A percentile compares a stretch with the other conserved stretches of the same genome.
These are phyloP conservation scores for Labrus mixtus DNA, from an alignment of 2,113 vertebrate species.

Conservation along the genomic window DNA sequence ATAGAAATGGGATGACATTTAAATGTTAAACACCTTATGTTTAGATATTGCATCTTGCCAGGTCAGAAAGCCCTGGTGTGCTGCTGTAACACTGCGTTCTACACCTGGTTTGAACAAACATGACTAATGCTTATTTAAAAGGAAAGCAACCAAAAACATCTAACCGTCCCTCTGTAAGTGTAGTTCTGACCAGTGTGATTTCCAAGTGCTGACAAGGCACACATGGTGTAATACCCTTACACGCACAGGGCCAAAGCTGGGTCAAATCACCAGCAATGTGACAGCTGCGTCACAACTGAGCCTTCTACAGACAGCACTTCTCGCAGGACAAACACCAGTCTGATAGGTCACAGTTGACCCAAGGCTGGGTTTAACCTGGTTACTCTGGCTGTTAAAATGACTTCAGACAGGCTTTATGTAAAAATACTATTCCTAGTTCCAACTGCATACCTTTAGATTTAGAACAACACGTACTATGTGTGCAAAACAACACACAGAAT, in stretches of 20 bases:
- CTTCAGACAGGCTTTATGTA: background rate
- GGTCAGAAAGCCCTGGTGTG: conserved; percentile 25
- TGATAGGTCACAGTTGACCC: background rate
- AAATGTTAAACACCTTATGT: conserved; percentile 16
- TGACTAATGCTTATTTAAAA: conserved; percentile 67
- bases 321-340: conserved; percentile 4
- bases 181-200: conserved; percentile 49
- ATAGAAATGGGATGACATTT: background rate
- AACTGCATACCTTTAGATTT: background rate
- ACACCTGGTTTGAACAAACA: conserved; percentile 60
- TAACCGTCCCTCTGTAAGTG: conserved; percentile 47
- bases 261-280: conserved; percentile 50
- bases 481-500: background rate
- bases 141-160: conserved; percentile 68
- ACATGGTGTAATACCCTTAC: conserved; percentile 36
- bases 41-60: conserved; percentile 22
- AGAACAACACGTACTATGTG: background rate
- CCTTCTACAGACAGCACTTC: conserved; percentile 9
- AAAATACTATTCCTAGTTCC: background rate
- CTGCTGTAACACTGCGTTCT: conserved; percentile 49
- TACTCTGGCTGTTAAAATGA: background rate
- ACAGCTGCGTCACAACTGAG: conserved; percentile 34
- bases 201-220: conserved; percentile 71
- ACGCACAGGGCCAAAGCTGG: conserved; percentile 31
- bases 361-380: background rate